Evolutionary conservation across 1,140 invertebrate species (phyloP).

Genomic region (Epicauta chinensis): DNA sequence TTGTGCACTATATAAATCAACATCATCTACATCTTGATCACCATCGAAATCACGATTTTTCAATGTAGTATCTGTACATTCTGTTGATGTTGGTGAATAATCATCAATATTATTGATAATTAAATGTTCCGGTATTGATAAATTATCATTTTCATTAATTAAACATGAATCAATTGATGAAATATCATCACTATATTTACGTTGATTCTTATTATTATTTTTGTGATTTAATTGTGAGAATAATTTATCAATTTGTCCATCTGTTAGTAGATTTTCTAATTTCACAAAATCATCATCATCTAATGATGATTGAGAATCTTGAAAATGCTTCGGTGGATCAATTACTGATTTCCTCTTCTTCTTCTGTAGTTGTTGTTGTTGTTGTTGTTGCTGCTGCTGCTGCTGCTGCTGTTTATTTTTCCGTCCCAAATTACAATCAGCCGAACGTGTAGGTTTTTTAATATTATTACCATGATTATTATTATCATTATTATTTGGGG

Average conservation of each 20-base stretch:
- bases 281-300: constrained; percentile 37
- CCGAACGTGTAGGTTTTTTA: background rate
- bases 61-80: constrained; percentile 23
- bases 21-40: constrained; percentile 20
- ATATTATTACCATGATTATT: background rate
- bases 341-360: constrained; percentile 42
- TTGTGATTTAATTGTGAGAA: background rate
- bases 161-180: constrained; percentile 36
- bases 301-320: constrained; percentile 31
- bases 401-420: background rate
- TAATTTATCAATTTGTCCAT: constrained; percentile 18
- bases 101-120: constrained; percentile 20
- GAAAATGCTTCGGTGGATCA: constrained; percentile 43
- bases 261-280: constrained; percentile 37
- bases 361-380: constrained; percentile 12
- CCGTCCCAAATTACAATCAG: no score
- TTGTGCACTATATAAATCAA: constrained; percentile 22
- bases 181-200: constrained; percentile 33
- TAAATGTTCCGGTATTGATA: constrained; percentile 37
- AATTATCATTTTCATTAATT: constrained; percentile 40
- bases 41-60: constrained; percentile 17
- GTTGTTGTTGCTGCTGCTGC: background rate
- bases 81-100: constrained; percentile 26
- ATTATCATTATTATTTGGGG: background rate
- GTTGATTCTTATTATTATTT: constrained; percentile 8